These are phyloP conservation scores for Pelobates fuscus DNA, from an alignment of 2,113 vertebrate genomes.

Conservation along the genomic window DNA sequence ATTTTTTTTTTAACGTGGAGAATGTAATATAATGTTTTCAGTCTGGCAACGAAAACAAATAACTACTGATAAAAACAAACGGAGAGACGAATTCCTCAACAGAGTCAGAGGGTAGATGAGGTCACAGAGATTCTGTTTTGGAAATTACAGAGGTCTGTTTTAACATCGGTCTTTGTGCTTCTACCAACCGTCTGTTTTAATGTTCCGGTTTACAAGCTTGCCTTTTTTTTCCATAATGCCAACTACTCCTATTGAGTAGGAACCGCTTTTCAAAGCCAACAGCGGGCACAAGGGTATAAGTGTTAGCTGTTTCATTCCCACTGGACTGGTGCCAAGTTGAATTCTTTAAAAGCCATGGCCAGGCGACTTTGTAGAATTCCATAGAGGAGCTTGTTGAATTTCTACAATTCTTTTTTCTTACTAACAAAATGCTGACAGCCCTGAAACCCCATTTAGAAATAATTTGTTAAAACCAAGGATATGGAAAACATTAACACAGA, in stretches of 20 bases:
- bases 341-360: conserved; percentile 35
- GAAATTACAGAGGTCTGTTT: conserved; percentile 34
- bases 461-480: not conserved
- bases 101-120: conserved; percentile 40
- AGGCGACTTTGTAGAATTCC: conserved; percentile 21
- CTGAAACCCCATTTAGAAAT: conserved; percentile 37
- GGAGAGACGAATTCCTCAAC: conserved; percentile 25
- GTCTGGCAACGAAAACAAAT: conserved; percentile 6
- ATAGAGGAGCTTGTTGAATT: conserved; percentile 21
- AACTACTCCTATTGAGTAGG: conserved; percentile 14
- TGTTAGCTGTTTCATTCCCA: conserved; percentile 25
- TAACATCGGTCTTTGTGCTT: conserved; percentile 29
- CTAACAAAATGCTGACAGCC: conserved; percentile 10
- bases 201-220: conserved; percentile 39
- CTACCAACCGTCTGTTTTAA: conserved; percentile 45
- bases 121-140: conserved; percentile 39
- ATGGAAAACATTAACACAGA: conserved; percentile 30
- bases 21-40: not conserved
- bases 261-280: conserved; percentile 29
- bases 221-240: conserved; percentile 45
- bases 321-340: conserved; percentile 21
- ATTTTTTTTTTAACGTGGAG: not conserved
- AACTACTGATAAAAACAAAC: conserved; percentile 21
- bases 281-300: conserved; percentile 39
- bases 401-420: conserved; percentile 44